Base-by-base conservation (phyloP, 2,888 invertebrate genomes). In the Drosophila kanekoi region DNA sequence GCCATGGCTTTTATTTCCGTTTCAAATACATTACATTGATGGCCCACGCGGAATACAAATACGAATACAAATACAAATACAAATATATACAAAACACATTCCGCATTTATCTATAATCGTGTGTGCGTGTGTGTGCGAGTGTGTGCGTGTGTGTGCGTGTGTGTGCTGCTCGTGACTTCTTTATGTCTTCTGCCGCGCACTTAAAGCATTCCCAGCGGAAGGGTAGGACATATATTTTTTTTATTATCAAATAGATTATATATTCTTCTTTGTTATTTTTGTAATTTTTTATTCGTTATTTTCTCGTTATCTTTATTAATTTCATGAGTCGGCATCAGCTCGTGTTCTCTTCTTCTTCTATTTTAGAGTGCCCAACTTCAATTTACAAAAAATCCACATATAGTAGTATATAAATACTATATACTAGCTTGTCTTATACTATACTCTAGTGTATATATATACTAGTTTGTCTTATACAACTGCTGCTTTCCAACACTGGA, bases 21-120 rank as follows among this genome's bases (percentile, higher is more conserved):
- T 83, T 83, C 88, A 75, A 83, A 85, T 83, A 78, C 71, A 81
- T 77, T 84, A 67, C 85, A 81, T 62, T 67, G 69, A 60, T 62
- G 71, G 58, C 59, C 64, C 35, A 54, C 33, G 53, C 60, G 53
- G 71, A 74, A 62, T 51, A 78, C 59, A 69, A 58, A 66, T 20
- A 61, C 37, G 68, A 57, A 65, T 33, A 78, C 48, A 69, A 58
- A 66, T 20, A 61, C 37, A 62, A 20, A 44, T 20, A 61, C 33
- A 62, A 20, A 44, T 49, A 38, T 51, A 52, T 10, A 64, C 23
- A 35, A 40, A 58, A 51, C n/a, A 61, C 52, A 59, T 59, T 52
- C 48, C 56, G 40, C 59, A 69, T 79, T 59, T 57, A 41, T 63
- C 28, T 10, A 11, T 32, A 2, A 33, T 9, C 4, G 9, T 6